Evolutionary conservation across 2,888 invertebrate genomes (phyloP).

Genomic region (Caenorhabditis macrosperma): DNA sequence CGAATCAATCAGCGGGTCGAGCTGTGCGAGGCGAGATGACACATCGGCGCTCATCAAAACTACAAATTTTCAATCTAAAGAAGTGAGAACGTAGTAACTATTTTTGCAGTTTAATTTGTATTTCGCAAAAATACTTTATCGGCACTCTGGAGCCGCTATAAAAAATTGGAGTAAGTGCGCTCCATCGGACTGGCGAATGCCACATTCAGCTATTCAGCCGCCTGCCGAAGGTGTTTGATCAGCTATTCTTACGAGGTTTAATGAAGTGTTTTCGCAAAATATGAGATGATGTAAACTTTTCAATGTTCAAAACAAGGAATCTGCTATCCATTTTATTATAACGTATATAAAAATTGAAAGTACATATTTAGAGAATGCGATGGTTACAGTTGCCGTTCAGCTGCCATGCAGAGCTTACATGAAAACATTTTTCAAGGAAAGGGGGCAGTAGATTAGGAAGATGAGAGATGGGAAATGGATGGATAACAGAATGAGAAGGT

Average conservation of each 20-base stretch:
- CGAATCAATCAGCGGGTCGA: conserved; percentile 74
- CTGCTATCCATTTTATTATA: conserved; percentile 53
- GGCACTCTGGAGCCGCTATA: background rate
- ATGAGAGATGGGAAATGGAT: background rate
- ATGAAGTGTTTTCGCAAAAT: background rate
- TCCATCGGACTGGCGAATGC: background rate
- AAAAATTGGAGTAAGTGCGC: conserved; percentile 5
- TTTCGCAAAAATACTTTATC: background rate
- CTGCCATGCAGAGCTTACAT: conserved; percentile 37
- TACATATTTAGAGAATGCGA: conserved; percentile 12
- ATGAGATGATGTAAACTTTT: background rate
- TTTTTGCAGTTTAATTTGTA: background rate
- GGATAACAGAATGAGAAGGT: conserved; percentile 36
- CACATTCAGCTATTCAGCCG: background rate
- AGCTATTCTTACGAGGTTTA: no score
- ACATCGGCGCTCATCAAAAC: conserved; percentile 47
- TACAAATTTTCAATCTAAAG: background rate
- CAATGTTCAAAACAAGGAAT: background rate
- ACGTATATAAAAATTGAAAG: background rate
- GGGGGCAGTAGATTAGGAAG: conserved; percentile 42
- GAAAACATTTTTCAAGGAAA: conserved; percentile 15
- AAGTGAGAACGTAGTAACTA: background rate
- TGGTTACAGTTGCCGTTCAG: conserved; percentile 37
- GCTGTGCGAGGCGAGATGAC: conserved; percentile 65
- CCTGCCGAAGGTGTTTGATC: no score